A percentile compares a stretch with the other conserved stretches of the same genome.
These are phyloP conservation scores for Crypturellus undulatus DNA, from an alignment of 2,113 vertebrate species.

Conservation along the genomic window DNA sequence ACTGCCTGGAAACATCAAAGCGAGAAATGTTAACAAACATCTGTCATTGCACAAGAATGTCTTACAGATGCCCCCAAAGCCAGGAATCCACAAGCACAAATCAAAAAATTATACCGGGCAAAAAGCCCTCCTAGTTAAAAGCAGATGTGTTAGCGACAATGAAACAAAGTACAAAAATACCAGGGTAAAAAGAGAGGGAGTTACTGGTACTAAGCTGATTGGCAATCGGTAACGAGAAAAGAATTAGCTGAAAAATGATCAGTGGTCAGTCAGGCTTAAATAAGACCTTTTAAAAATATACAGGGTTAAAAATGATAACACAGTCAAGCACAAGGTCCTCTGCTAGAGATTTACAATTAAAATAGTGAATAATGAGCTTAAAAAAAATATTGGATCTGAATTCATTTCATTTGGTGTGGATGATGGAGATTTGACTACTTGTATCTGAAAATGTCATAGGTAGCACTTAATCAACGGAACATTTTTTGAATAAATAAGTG, in stretches of 20 bases:
- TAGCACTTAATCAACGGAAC: neutral
- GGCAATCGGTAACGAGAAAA: neutral
- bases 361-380: neutral
- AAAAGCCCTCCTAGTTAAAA: constrained; percentile 32
- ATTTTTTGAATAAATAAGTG: neutral
- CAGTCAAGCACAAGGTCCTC: neutral
- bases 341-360: neutral
- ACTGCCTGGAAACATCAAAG: constrained; percentile 5
- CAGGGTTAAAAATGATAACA: neutral
- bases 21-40: constrained; percentile 12
- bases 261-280: neutral
- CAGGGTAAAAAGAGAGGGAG: neutral
- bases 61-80: neutral
- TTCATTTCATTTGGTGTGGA: neutral
- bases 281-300: neutral
- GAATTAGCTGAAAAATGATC: neutral
- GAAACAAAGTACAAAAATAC: constrained; percentile 40
- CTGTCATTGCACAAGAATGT: neutral
- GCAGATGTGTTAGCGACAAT: constrained; percentile 19
- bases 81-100: neutral
- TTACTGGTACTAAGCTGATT: neutral
- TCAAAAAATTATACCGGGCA: constrained; percentile 5
- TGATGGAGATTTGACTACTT: neutral
- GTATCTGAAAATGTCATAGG: neutral
- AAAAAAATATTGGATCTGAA: neutral